Percentiles rank a stretch among this genome's conserved stretches.
phyloP scores from a whole-genome alignment of 1,140 invertebrate genomes.

The roundworm (Caenorhabditis elegans) region DNA sequence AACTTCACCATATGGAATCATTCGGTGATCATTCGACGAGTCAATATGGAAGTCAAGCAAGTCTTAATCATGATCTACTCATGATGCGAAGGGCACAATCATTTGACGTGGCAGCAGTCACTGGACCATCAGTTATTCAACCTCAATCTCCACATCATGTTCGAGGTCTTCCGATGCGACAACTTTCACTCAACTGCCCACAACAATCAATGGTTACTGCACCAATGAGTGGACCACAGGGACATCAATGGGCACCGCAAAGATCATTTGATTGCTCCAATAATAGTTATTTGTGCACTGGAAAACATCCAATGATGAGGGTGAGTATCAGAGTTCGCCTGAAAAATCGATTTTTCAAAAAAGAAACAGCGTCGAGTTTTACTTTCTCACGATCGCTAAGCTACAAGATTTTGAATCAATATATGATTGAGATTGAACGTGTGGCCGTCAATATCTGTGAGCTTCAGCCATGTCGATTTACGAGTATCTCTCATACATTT shows the following conservation, averaged over 20 bases:
- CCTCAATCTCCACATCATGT: not conserved
- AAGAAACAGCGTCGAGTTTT: too few species aligned
- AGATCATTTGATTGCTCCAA: slow-evolving; percentile 24
- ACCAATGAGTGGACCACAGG: not conserved
- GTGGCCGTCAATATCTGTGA: too few species aligned
- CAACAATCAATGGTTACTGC: not conserved
- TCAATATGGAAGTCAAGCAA: slow-evolving; percentile 2
- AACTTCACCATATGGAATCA: not conserved
- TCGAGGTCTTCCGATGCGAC: not conserved
- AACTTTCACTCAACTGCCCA: not conserved
- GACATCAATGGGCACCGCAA: slow-evolving; percentile 17
- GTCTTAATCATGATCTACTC: slow-evolving; percentile 8
- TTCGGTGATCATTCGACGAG: not conserved
- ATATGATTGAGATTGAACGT: too few species aligned
- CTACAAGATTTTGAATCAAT: too few species aligned
- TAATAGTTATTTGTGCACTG: slow-evolving; percentile 10
- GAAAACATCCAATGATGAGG: slow-evolving; percentile 6
- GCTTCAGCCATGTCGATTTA: too few species aligned
- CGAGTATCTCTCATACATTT: too few species aligned
- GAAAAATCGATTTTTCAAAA: too few species aligned
- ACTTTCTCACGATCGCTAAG: too few species aligned
- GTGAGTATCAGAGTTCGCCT: too few species aligned
- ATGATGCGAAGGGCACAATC: slow-evolving; percentile 11
- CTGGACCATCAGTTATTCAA: not conserved
- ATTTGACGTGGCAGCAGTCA: not conserved